These are phyloP conservation scores for Ophthalmolycus amberensis DNA, from an alignment of 2,113 vertebrate genomes.

Conservation along the genomic window DNA sequence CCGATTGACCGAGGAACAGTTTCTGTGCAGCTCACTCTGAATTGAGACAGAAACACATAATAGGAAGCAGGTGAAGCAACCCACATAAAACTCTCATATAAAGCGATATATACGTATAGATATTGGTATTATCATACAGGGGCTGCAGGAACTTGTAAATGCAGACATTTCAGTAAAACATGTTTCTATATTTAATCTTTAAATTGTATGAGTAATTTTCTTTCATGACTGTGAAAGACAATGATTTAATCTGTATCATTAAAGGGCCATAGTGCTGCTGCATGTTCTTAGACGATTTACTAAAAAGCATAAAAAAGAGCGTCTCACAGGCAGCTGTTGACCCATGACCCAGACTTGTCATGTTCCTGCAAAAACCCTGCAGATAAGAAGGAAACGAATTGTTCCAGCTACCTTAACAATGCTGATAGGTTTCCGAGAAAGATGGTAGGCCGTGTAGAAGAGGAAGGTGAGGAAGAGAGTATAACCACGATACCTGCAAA, in stretches of 20 bases:
- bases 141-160: background rate
- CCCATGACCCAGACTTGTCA: background rate
- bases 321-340: background rate
- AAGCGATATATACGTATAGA: background rate
- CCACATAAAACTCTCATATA: background rate
- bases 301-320: background rate
- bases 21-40: slow-evolving; percentile 94
- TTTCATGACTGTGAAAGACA: background rate
- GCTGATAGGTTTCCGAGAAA: slow-evolving; percentile 97
- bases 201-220: background rate
- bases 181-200: background rate
- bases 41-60: background rate
- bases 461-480: slow-evolving; percentile 93
- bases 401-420: slow-evolving; percentile 90
- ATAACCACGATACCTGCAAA: slow-evolving; percentile 89
- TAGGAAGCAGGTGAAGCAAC: background rate
- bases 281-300: background rate
- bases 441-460: slow-evolving; percentile 93
- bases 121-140: background rate
- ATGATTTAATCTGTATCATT: background rate
- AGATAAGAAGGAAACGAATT: background rate
- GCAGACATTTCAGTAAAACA: background rate
- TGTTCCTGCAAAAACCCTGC: background rate
- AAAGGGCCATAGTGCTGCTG: background rate
- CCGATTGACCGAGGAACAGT: slow-evolving; percentile 84